phyloP scores from a whole-genome alignment of 2,797 vertebrate genomes.

The Phylloscopus collybita region DNA sequence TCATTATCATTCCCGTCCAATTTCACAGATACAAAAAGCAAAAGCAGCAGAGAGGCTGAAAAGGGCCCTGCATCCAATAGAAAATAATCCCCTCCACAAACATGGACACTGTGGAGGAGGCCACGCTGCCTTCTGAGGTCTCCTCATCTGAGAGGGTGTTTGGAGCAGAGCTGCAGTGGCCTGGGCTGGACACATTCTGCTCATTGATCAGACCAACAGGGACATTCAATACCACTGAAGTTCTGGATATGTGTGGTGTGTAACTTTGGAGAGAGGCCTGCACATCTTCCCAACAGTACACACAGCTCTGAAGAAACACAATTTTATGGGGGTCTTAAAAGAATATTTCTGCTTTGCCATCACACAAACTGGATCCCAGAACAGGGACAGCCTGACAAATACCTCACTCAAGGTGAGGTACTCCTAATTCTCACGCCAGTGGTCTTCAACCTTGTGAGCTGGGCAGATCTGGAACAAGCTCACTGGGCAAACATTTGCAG shows the following conservation, averaged over 20 bases:
- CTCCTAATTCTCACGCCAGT: rapidly evolving
- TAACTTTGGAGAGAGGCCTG: not conserved
- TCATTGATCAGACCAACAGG: not conserved
- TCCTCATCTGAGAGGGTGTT: rapidly evolving
- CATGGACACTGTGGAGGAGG: not conserved
- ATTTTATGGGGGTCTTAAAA: not conserved
- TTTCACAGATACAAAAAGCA: not conserved
- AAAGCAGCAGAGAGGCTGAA: not conserved
- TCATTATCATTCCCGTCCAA: not conserved
- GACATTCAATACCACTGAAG: not conserved
- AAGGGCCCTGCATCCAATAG: not conserved
- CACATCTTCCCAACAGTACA: not conserved
- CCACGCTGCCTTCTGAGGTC: not conserved
- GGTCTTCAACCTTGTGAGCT: not conserved
- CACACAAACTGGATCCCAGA: not conserved
- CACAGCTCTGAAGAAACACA: not conserved
- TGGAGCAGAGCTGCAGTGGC: not conserved
- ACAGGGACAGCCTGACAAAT: not conserved
- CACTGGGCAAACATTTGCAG: not conserved
- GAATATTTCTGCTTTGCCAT: not conserved
- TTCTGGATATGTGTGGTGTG: too few species aligned
- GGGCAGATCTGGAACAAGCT: not conserved
- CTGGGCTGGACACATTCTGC: not conserved
- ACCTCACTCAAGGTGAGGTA: not conserved
- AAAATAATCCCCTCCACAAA: not conserved